A percentile compares a stretch with the other conserved stretches of the same genome.
These are phyloP conservation scores for Lymantria dispar DNA, from an alignment of 2,888 invertebrate genomes.

Conservation along the genomic window DNA sequence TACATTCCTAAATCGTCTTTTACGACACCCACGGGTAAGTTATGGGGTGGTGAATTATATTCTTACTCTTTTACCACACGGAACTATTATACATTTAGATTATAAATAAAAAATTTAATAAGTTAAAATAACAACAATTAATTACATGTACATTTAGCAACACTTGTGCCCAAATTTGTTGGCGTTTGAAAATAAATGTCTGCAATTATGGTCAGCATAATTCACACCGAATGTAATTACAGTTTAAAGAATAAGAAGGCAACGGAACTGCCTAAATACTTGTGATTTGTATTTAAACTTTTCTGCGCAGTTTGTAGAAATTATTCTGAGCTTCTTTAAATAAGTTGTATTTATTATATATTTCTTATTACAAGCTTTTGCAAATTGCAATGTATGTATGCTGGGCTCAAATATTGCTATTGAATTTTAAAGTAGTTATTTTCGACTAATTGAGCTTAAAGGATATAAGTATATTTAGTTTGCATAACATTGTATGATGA, in stretches of 20 bases:
- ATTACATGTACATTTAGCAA: background rate
- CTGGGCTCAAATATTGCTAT: too few species aligned
- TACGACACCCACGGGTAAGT: too few species aligned
- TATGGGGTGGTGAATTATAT: too few species aligned
- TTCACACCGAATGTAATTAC: background rate
- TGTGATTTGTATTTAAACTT: background rate
- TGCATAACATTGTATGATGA: too few species aligned
- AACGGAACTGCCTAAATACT: background rate
- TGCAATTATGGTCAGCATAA: background rate
- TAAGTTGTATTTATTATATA: background rate
- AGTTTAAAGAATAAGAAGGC: background rate
- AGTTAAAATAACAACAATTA: background rate
- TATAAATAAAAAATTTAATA: too few species aligned
- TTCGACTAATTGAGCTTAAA: too few species aligned
- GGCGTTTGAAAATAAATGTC: background rate
- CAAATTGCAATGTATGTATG: too few species aligned
- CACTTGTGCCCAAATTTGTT: background rate
- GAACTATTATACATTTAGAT: too few species aligned
- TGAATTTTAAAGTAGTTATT: too few species aligned
- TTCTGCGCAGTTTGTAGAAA: background rate
- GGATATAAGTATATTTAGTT: too few species aligned
- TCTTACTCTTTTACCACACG: too few species aligned
- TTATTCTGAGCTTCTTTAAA: background rate
- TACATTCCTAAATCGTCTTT: too few species aligned
- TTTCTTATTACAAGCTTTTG: background rate